Percentiles rank a stretch among this genome's conserved stretches.
Evolutionary conservation across 2,797 vertebrate genomes (phyloP).

Genomic region (Botia kubotai): DNA sequence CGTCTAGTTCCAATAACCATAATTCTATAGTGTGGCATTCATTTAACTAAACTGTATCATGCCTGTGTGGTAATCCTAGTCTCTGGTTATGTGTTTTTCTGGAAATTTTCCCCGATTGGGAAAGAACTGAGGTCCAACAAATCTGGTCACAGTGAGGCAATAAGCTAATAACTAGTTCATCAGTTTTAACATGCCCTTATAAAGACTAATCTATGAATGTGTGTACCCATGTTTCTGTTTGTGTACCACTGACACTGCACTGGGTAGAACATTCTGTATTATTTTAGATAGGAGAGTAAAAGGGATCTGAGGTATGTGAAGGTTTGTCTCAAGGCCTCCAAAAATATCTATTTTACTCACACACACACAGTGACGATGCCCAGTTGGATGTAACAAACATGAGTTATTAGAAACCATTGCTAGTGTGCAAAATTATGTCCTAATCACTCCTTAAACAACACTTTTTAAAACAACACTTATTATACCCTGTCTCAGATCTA

Average conservation of each 20-base stretch:
- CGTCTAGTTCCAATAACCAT: not conserved
- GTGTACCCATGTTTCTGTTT: not conserved
- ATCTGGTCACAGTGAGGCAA: not conserved
- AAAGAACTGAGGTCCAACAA: not conserved
- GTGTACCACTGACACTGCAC: not conserved
- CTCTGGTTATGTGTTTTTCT: not conserved
- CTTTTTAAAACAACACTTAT: not conserved
- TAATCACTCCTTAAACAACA: not conserved
- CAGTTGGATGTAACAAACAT: not conserved
- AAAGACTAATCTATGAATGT: constrained; percentile 1
- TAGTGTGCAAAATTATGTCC: not conserved
- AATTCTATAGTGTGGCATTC: not conserved
- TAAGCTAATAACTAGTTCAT: not conserved
- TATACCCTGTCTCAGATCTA: not conserved
- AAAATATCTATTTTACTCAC: not conserved
- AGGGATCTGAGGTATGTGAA: constrained; percentile 1
- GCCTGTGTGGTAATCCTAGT: not conserved
- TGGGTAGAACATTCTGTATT: not conserved
- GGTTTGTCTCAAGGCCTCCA: constrained; percentile 2
- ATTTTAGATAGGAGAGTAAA: not conserved
- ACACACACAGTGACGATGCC: not conserved
- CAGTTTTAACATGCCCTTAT: not conserved
- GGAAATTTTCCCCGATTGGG: not conserved
- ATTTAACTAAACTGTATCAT: not conserved
- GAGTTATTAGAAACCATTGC: not conserved